phyloP scores from a whole-genome alignment of 2,888 invertebrate genomes.

The Diarsia rubi region DNA sequence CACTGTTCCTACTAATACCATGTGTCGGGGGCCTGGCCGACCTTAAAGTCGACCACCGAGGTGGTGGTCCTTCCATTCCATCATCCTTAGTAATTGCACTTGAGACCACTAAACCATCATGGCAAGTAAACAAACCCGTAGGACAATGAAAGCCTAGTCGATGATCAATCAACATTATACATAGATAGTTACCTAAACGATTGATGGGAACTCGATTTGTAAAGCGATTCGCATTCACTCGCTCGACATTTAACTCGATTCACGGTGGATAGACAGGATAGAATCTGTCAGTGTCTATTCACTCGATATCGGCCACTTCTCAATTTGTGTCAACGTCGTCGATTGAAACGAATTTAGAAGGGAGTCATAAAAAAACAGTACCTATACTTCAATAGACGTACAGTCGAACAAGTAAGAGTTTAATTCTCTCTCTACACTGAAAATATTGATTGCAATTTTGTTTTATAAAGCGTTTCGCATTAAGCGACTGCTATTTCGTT shows the following conservation, averaged over 20 bases:
- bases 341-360: not conserved
- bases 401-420: no score
- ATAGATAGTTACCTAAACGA: conserved; percentile 34
- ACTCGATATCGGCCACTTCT: conserved; percentile 9
- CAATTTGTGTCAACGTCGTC: not conserved
- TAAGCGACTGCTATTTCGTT: no score
- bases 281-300: conserved; percentile 36
- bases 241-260: conserved; percentile 22
- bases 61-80: no score
- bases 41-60: no score
- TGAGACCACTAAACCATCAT: no score
- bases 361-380: not conserved
- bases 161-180: conserved; percentile 13
- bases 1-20: no score
- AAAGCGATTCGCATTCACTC: conserved; percentile 38
- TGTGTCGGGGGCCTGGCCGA: no score
- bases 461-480: no score
- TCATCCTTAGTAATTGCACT: not conserved
- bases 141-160: not conserved
- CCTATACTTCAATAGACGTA: no score
- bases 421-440: no score
- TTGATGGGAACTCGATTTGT: conserved; percentile 39
- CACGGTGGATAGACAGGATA: conserved; percentile 10
- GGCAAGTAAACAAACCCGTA: not conserved
- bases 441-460: no score